Evolutionary conservation across 2,113 vertebrate genomes (phyloP), one percentile per base, ranked within the genome.

Genomic region (Podarcis raffonei): DNA sequence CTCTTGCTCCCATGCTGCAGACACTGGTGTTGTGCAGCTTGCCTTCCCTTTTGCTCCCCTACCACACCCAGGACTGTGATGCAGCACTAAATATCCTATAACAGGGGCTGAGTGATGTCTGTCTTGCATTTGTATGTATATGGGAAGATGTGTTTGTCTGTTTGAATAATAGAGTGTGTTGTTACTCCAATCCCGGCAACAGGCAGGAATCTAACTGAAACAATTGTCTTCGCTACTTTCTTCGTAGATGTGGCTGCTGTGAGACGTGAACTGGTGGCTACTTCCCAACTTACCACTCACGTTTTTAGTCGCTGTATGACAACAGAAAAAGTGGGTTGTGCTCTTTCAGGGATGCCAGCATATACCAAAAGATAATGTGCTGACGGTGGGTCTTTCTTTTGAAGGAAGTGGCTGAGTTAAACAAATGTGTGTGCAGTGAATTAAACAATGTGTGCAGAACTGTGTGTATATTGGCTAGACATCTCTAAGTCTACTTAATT

Each of bases 401-500:
- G 11, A 83, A 71, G 4, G 3, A 76, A 83, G 16, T 32, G 0
- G 71, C 75, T 71, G 1, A 0, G 0, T 84, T 84, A 79, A 87
- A 57, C 62, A 84, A 81, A 62, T 81, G 53, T 32, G 6, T 53
- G 48, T 53, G 48, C 48, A 53, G 48, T 53, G 48, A 53, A 11
- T 53, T 53, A 12, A 53, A 75, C 9, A 1, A 5, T 39, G 80
- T 37, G 32, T 25, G 2, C 5, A 81, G 80, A 90, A 20, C 1
- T 68, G 1, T 68, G 79, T 87, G 13, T 37, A 83, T 35, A 88
- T 68, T 9, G 79, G n/a, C 65, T 27, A 87, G 48, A 91, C 30
- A 2, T 48, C 62, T 86, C 48, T 84, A 42, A 35, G 25, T 5
- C 75, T 2, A 1, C 89, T 92, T 91, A 42, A 86, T 93, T 92